Percentiles rank a stretch among this genome's conserved stretches.
Conservation (phyloP, 35 echinoderm and acorn worm species). For the Hemicentrotus pulcherrimus region DNA sequence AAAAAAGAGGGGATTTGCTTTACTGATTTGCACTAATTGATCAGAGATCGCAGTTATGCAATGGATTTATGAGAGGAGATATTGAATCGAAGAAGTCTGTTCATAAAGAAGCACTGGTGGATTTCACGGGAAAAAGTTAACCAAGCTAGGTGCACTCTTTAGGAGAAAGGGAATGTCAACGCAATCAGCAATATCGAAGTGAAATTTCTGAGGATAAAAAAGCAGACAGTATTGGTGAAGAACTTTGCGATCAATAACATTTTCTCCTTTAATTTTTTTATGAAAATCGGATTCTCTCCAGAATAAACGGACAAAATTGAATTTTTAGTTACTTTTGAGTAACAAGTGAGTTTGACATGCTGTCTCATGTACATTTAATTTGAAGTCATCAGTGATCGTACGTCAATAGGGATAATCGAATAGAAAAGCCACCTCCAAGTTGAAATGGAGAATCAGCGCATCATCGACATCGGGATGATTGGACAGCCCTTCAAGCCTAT, state of each 20-base stretch:
- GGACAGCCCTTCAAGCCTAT: background rate
- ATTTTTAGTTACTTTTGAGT: background rate
- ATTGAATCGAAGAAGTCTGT: too few relatives aligned
- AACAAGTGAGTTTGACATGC: background rate
- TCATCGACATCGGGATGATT: background rate
- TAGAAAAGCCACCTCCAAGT: background rate
- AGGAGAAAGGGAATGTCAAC: background rate
- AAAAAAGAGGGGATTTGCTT: too few relatives aligned
- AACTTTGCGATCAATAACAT: background rate
- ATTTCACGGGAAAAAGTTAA: background rate
- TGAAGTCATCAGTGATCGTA: background rate
- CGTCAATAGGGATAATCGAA: background rate
- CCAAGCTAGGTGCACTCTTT: background rate
- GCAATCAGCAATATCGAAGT: background rate
- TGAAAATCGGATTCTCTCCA: background rate
- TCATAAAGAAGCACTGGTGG: background rate
- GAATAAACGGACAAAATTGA: background rate
- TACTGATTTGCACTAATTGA: background rate
- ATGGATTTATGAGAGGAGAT: background rate
- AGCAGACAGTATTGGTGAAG: background rate
- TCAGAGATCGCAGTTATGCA: background rate
- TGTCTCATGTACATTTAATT: background rate
- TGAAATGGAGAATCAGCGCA: conserved; percentile 13
- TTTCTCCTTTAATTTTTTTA: background rate
- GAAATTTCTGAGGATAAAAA: background rate